Evolutionary conservation across 1,140 invertebrate species (phyloP).

Genomic region (Platyura marginata): DNA sequence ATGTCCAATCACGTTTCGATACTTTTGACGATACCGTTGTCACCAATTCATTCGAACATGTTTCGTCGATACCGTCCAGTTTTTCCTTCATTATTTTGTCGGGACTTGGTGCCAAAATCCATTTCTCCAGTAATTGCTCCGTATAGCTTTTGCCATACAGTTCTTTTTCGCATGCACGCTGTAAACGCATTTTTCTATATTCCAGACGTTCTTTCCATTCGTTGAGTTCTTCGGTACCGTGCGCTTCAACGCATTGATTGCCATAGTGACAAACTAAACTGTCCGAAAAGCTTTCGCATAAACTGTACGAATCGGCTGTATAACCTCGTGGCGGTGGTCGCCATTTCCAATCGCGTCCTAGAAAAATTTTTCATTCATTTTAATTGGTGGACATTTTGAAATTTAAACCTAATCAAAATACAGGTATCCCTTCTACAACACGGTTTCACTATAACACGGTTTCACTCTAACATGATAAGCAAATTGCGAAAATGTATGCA

Average conservation of each 20-base stretch:
- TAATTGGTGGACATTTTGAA: too few species aligned
- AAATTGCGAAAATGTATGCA: too few species aligned
- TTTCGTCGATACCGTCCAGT: conserved; percentile 37
- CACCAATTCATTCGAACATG: conserved; percentile 37
- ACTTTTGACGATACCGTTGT: conserved; percentile 46
- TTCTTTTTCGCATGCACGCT: conserved; percentile 44
- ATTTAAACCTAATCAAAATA: too few species aligned
- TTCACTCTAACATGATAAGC: too few species aligned
- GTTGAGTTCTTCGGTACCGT: conserved; percentile 46
- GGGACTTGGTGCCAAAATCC: conserved; percentile 35
- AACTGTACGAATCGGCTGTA: conserved; percentile 29
- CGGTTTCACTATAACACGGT: too few species aligned
- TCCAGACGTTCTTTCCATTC: conserved; percentile 60
- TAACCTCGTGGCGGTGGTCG: conserved; percentile 45
- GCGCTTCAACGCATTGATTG: conserved; percentile 55
- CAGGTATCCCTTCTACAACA: too few species aligned
- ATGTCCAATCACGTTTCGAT: conserved; percentile 45
- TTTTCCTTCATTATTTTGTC: conserved; percentile 35
- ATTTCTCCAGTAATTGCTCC: conserved; percentile 46
- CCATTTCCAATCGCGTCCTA: conserved; percentile 45
- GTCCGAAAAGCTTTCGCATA: conserved; percentile 35
- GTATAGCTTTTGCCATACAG: conserved; percentile 43
- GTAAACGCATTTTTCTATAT: conserved; percentile 40
- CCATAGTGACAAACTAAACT: conserved; percentile 41
- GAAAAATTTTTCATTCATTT: background rate